These are phyloP conservation scores for Balearica regulorum DNA, from an alignment of 2,797 vertebrate genomes.

Conservation along the genomic window DNA sequence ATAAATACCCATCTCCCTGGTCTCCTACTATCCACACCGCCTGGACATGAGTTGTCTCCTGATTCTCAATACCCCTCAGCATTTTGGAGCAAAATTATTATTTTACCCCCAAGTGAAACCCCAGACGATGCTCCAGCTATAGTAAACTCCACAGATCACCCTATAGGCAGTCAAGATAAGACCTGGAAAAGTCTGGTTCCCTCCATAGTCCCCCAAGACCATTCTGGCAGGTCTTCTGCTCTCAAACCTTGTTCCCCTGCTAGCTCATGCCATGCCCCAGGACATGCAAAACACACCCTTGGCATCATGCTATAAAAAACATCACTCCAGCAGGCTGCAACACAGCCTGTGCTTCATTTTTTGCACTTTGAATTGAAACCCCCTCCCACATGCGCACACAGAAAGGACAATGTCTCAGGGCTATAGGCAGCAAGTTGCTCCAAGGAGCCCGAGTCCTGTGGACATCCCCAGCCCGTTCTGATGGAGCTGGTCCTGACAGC, in stretches of 20 bases:
- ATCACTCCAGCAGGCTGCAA: neutral
- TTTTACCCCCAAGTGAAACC: neutral
- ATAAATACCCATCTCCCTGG: neutral
- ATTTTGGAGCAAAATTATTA: neutral
- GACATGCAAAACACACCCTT: neutral
- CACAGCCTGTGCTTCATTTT: neutral
- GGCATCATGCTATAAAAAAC: neutral
- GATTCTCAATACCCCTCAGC: neutral
- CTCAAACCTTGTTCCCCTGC: neutral
- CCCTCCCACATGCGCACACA: fast-evolving
- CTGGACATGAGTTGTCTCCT: neutral
- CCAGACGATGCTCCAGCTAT: neutral
- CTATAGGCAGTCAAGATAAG: neutral
- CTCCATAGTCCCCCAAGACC: neutral
- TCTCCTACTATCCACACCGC: neutral
- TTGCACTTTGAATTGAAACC: neutral
- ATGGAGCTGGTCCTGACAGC: too few species aligned
- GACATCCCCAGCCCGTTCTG: neutral
- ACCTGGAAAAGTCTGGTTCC: neutral
- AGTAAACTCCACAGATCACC: neutral
- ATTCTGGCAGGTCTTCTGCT: neutral
- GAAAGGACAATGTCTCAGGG: neutral
- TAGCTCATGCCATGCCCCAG: neutral
- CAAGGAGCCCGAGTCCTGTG: neutral
- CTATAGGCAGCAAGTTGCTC: neutral